Evolutionary conservation across 37 sponge, comb jelly and placozoan genomes (phyloP).

Genomic region (Chondrosia reniformis): DNA sequence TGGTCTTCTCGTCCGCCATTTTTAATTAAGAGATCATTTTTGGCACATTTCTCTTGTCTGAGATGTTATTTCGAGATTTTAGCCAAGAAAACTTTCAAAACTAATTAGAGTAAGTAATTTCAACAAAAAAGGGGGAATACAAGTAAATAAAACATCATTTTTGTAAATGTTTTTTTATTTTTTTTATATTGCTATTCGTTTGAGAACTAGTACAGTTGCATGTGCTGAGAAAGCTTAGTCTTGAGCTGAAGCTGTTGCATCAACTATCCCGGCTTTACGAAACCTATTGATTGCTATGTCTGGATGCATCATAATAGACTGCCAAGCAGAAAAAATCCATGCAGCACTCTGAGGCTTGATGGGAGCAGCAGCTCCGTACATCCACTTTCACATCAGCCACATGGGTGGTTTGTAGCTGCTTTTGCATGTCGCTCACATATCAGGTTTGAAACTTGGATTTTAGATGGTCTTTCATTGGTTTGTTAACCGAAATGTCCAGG

Average conservation of each 20-base stretch:
- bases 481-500: slow-evolving; percentile 7
- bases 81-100: too few species aligned
- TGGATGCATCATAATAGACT: neutral
- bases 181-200: neutral
- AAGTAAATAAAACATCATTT: too few species aligned
- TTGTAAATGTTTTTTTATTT: too few species aligned
- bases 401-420: neutral
- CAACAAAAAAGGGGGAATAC: too few species aligned
- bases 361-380: neutral
- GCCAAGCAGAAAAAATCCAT: slow-evolving; percentile 19
- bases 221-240: neutral
- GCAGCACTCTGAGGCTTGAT: slow-evolving; percentile 20
- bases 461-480: slow-evolving; percentile 2
- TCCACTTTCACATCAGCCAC: slow-evolving; percentile 21
- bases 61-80: too few species aligned
- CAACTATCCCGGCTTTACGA: neutral
- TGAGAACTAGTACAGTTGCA: neutral
- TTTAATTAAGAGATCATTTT: too few species aligned
- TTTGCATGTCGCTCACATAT: neutral
- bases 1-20: too few species aligned
- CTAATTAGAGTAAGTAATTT: too few species aligned
- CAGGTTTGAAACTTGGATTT: slow-evolving; percentile 1
- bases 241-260: neutral
- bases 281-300: neutral
- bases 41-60: too few species aligned